Evolutionary conservation across 2,113 vertebrate genomes (phyloP), one percentile per base, ranked within the genome.

Genomic region (Morone chrysops): DNA sequence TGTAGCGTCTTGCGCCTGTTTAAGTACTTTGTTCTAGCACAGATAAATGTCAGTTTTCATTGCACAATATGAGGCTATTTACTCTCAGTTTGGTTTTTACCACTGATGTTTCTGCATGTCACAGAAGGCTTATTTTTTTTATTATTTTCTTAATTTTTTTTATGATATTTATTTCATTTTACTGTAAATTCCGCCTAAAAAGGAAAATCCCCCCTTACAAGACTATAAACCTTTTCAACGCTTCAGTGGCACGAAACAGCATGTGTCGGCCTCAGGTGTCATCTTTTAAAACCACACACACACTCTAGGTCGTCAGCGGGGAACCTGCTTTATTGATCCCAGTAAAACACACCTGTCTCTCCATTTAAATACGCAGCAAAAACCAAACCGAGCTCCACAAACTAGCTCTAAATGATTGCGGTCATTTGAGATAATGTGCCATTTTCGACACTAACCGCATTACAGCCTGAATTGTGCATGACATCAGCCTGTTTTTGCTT

Each of bases 331-430:
- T 90, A 92, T 69, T 61, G 81, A 77, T 71, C 20, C 60, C 61
- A 87, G 75, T 94, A 89, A 93, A 93, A 80, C 79, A 68, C 73
- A 84, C 65, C 72, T 82, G 82, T 56, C 70, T 80, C 78, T 54
- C 14, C 4, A 11, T 80, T 57, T 36, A 50, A 63, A 31, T 9
- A 16, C 16, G 0, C 13, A 12, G 45, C 3, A 36, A 48, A 70
- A 78, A 16, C 6, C 45, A 68, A 57, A 20, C 10, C 20, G 31
- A 72, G 75, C 43, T 36, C 3, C 6, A 41, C 36, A 18, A 74
- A 61, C 60, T 40, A n/a, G 38, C 14, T 72, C 62, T 6, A 47
- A 70, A 53, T 12, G n/a, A 18, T n/a, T 17, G 38, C 4, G 0
- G 36, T 45, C 2, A 38, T 51, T 59, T 60, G 31, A 10, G 45